Evolutionary conservation across 2,888 invertebrate genomes (phyloP).

Genomic region (Miltochrista miniata): DNA sequence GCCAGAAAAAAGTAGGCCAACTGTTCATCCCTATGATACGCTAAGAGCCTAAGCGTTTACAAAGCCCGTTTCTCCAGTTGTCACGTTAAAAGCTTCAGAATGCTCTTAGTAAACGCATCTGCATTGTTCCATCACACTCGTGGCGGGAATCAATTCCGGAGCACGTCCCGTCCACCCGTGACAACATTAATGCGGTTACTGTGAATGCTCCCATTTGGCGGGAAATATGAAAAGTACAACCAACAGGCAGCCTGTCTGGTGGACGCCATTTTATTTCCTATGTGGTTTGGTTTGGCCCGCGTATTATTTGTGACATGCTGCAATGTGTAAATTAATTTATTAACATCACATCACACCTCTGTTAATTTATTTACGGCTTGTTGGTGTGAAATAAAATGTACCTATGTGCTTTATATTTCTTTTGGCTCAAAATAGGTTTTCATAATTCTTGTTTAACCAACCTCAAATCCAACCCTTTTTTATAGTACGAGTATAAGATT

Average conservation of each 20-base stretch:
- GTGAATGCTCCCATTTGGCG: conserved; percentile 48
- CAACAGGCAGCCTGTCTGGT: conserved; percentile 36
- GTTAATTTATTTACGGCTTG: neutral
- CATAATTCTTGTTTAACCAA: too few species aligned
- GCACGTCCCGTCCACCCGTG: conserved; percentile 38
- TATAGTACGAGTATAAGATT: too few species aligned
- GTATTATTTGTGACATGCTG: neutral
- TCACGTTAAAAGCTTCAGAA: conserved; percentile 39
- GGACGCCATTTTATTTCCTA: conserved; percentile 48
- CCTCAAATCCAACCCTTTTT: too few species aligned
- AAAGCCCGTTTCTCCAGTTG: conserved; percentile 35
- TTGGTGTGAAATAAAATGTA: neutral
- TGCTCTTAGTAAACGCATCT: conserved; percentile 57
- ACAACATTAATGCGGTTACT: conserved; percentile 49
- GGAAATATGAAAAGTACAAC: conserved; percentile 51
- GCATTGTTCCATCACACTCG: conserved; percentile 66
- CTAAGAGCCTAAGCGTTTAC: conserved; percentile 26
- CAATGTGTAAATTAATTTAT: neutral
- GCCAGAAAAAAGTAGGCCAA: conserved; percentile 27
- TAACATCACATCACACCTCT: neutral
- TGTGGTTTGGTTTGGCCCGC: conserved; percentile 36
- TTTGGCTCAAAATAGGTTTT: too few species aligned
- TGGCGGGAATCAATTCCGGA: conserved; percentile 59
- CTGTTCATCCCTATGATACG: conserved; percentile 16
- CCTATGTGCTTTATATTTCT: too few species aligned